phyloP scores from a whole-genome alignment of 1,140 invertebrate genomes.

The Temnothorax longispinosus region DNA sequence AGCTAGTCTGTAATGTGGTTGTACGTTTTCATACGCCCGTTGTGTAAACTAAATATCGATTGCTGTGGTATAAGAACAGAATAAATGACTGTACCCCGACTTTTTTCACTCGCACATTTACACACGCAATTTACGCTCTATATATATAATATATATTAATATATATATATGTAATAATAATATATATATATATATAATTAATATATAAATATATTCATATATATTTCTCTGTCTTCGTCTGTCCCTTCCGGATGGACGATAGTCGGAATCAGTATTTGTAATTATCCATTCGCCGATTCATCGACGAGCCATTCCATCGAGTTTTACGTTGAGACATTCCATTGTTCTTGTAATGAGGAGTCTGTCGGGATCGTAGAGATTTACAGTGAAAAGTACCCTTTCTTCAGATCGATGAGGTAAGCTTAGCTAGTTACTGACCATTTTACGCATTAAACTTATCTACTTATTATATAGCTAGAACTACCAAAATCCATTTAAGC shows the following conservation, averaged over 20 bases:
- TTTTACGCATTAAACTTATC: constrained; percentile 53
- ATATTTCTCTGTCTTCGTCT: constrained; percentile 25
- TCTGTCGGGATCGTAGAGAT: constrained; percentile 45
- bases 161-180: background rate
- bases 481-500: constrained; percentile 32
- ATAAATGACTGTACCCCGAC: constrained; percentile 78
- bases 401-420: constrained; percentile 53
- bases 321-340: constrained; percentile 68
- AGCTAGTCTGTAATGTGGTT: constrained; percentile 78
- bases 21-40: constrained; percentile 79
- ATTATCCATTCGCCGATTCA: constrained; percentile 62
- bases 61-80: constrained; percentile 80
- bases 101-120: constrained; percentile 58
- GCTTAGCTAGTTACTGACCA: constrained; percentile 55
- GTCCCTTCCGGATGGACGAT: constrained; percentile 38
- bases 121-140: constrained; percentile 2
- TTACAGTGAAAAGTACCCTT: constrained; percentile 48
- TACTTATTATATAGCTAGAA: constrained; percentile 41
- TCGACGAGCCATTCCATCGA: constrained; percentile 66
- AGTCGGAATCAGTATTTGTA: constrained; percentile 44
- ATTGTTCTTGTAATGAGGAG: constrained; percentile 50
- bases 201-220: constrained; percentile 1
- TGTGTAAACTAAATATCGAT: constrained; percentile 79
- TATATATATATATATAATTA: background rate
- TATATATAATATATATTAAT: constrained; percentile 13